Percentiles rank a stretch among this genome's conserved stretches.
phyloP scores from a whole-genome alignment of 37 sponge, comb jelly and placozoan genomes.

The Tethya wilhelma region DNA sequence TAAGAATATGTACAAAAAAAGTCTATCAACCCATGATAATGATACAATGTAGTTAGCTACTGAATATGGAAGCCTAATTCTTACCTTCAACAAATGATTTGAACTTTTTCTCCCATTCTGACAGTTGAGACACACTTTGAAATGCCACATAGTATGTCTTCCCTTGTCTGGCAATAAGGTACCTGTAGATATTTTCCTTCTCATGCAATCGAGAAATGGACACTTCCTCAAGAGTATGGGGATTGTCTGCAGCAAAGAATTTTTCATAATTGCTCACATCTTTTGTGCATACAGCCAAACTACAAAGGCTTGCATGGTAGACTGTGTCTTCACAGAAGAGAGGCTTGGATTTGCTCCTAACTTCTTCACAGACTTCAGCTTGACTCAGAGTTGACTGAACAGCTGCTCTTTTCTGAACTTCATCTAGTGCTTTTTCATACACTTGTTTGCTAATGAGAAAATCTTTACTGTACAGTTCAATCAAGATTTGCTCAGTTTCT shows the following conservation, averaged over 20 bases:
- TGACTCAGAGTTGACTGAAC: not conserved
- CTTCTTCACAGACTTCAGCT: not conserved
- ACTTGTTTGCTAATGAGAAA: slow-evolving; percentile 2
- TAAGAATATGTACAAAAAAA: no score
- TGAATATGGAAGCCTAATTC: not conserved
- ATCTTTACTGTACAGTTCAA: no score
- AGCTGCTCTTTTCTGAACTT: not conserved
- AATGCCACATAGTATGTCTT: slow-evolving; percentile 17
- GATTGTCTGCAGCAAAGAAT: slow-evolving; percentile 7
- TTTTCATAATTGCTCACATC: not conserved
- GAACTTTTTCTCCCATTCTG: slow-evolving; percentile 1
- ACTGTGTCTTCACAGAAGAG: slow-evolving; percentile 5
- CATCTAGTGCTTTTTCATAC: not conserved
- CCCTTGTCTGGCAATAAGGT: slow-evolving; percentile 17
- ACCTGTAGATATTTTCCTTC: not conserved
- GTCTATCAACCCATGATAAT: no score
- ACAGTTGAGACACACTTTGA: slow-evolving; percentile 11
- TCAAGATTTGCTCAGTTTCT: no score
- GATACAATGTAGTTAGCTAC: not conserved
- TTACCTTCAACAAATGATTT: slow-evolving; percentile 22
- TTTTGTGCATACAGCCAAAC: slow-evolving; percentile 1
- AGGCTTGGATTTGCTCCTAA: not conserved
- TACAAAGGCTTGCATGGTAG: slow-evolving; percentile 22
- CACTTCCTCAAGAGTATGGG: not conserved
- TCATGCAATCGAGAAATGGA: slow-evolving; percentile 4